phyloP scores from a whole-genome alignment of 1,140 invertebrate species.

The Scaptomyza graminum region DNA sequence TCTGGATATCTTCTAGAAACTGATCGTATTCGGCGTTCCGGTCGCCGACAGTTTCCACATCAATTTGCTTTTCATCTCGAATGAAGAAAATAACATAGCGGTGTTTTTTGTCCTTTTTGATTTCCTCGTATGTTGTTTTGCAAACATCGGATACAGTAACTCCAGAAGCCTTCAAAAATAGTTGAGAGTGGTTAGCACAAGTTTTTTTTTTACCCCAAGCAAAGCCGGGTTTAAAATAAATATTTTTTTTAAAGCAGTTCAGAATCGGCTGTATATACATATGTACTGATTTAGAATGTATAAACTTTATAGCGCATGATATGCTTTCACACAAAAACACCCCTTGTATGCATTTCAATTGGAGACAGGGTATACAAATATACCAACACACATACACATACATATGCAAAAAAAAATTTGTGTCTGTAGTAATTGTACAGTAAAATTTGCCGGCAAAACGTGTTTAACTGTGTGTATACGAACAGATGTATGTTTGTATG shows the following conservation, averaged over 20 bases:
- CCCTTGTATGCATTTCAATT: background rate
- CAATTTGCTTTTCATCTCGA: conserved; percentile 96
- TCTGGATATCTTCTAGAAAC: conserved; percentile 95
- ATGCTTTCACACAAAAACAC: background rate
- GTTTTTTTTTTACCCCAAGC: too few species aligned
- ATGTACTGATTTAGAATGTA: background rate
- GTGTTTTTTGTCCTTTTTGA: conserved; percentile 98
- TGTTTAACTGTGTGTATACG: background rate
- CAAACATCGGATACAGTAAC: conserved; percentile 97
- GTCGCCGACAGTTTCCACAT: conserved; percentile 94
- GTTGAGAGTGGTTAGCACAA: background rate
- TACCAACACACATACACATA: background rate
- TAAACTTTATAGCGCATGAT: conserved; percentile 1
- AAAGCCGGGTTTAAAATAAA: too few species aligned
- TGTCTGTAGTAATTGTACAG: conserved; percentile 7
- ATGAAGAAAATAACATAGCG: conserved; percentile 98
- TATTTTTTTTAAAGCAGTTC: background rate
- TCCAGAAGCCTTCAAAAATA: conserved; percentile 92
- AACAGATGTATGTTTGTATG: background rate
- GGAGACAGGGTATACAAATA: background rate
- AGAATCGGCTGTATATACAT: background rate
- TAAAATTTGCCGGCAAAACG: conserved; percentile 2
- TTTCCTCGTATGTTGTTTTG: conserved; percentile 97
- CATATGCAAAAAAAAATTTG: background rate
- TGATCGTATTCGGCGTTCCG: conserved; percentile 94